These are phyloP conservation scores for Sebastes trivittatus DNA, from an alignment of 2,797 vertebrate genomes.

Conservation along the genomic window DNA sequence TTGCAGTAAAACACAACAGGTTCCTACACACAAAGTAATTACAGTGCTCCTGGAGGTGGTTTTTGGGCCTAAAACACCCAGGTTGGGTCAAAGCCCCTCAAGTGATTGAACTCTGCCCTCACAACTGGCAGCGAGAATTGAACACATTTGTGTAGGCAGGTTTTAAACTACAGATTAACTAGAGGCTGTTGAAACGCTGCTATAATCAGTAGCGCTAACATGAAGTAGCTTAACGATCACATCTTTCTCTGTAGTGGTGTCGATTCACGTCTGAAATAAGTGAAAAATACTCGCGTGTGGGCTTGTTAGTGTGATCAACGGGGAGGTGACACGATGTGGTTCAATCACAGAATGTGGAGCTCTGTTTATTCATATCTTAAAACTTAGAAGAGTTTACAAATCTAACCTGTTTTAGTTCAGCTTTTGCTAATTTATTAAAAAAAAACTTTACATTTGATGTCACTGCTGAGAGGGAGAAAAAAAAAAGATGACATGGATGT, in stretches of 20 bases:
- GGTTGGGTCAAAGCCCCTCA: neutral
- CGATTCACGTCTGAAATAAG: neutral
- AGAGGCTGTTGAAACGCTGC: neutral
- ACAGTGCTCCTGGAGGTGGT: constrained; percentile 18
- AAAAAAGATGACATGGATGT: constrained; percentile 39
- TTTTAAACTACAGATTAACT: constrained; percentile 22
- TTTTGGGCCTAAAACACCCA: constrained; percentile 16
- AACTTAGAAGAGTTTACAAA: neutral
- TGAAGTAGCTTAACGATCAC: neutral
- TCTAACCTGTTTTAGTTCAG: neutral
- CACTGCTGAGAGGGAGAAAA: constrained; percentile 32
- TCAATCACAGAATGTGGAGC: constrained; percentile 75
- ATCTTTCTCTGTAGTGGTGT: neutral
- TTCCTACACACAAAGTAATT: constrained; percentile 29
- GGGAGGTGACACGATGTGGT: constrained; percentile 23
- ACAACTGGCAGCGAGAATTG: constrained; percentile 11
- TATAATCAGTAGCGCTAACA: neutral
- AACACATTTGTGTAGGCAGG: neutral
- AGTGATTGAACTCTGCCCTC: constrained; percentile 16
- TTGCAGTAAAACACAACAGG: constrained; percentile 53
- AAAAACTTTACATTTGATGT: constrained; percentile 10
- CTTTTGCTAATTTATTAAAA: constrained; percentile 4
- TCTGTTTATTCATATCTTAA: constrained; percentile 65
- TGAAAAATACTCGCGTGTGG: constrained; percentile 1
- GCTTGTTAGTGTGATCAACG: constrained; percentile 37